A percentile compares a stretch with the other conserved stretches of the same genome.
These are phyloP conservation scores for Potamarius usumacintae DNA, from an alignment of 2,113 vertebrate species.

Conservation along the genomic window DNA sequence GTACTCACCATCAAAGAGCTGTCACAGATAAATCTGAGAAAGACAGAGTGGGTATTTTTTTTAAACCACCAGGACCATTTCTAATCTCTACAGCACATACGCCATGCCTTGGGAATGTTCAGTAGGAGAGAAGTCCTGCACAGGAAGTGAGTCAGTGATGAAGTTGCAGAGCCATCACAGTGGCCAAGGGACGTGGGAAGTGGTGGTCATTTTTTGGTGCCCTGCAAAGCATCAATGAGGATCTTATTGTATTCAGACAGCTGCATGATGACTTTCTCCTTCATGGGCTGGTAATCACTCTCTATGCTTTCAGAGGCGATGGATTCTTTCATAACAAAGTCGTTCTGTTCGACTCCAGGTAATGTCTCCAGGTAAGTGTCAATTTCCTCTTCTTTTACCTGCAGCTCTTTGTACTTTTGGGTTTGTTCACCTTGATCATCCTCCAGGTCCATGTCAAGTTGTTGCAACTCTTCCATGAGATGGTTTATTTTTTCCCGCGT, in stretches of 20 bases:
- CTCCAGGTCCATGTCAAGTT: slow-evolving; percentile 86
- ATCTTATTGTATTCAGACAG: slow-evolving; percentile 86
- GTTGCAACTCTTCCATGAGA: slow-evolving; percentile 81
- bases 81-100: slow-evolving; percentile 44
- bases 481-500: slow-evolving; percentile 77
- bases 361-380: slow-evolving; percentile 57
- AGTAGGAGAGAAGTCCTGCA: slow-evolving; percentile 25
- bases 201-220: slow-evolving; percentile 73
- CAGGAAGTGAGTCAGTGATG: slow-evolving; percentile 36
- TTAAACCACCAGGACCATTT: background rate
- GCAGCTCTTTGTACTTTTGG: slow-evolving; percentile 91
- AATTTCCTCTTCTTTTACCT: slow-evolving; percentile 88
- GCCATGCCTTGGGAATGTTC: slow-evolving; percentile 32
- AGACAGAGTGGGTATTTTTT: background rate
- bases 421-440: slow-evolving; percentile 88
- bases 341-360: too few species aligned
- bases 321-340: background rate
- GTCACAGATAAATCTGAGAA: background rate
- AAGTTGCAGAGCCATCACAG: background rate
- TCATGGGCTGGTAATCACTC: slow-evolving; percentile 84
- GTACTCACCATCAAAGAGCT: background rate
- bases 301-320: slow-evolving; percentile 92
- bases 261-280: slow-evolving; percentile 81
- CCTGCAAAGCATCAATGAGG: slow-evolving; percentile 82
- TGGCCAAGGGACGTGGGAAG: slow-evolving; percentile 34